Conservation (phyloP, 1,140 invertebrate genomes). For the Harlomillsia oculata region DNA sequence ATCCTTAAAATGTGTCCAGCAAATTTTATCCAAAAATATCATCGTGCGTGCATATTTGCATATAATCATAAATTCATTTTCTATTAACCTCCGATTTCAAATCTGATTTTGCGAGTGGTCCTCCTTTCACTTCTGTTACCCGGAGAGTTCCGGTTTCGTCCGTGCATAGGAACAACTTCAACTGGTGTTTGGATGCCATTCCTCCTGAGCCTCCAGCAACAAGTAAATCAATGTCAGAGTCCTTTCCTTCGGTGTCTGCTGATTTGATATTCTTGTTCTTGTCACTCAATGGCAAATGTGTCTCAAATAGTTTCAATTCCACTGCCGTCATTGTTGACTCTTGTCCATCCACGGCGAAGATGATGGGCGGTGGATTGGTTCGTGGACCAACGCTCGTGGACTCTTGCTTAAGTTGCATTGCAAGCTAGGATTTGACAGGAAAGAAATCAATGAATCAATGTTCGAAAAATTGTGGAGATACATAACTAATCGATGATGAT, state of each 20-base stretch:
- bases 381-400: too few relatives aligned
- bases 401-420: too few relatives aligned
- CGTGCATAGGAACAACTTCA: conserved; percentile 60
- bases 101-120: conserved; percentile 67
- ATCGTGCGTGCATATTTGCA: too few relatives aligned
- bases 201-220: too few relatives aligned
- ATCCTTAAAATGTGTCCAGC: conserved; percentile 48
- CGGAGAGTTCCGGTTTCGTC: conserved; percentile 72
- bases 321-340: conserved; percentile 58
- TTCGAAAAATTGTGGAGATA: too few relatives aligned
- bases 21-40: conserved; percentile 1
- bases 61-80: background rate
- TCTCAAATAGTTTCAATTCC: conserved; percentile 57
- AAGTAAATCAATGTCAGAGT: conserved; percentile 37
- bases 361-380: too few relatives aligned
- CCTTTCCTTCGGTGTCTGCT: conserved; percentile 37
- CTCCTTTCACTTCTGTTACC: conserved; percentile 75
- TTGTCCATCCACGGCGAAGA: conserved; percentile 75
- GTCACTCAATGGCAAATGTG: conserved; percentile 54
- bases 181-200: too few relatives aligned
- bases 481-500: background rate
- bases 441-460: background rate
- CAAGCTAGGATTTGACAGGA: too few relatives aligned
- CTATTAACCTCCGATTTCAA: conserved; percentile 57
- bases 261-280: conserved; percentile 36